Conservation (phyloP, 1,140 invertebrate genomes). For the Drosophila arizonae region DNA sequence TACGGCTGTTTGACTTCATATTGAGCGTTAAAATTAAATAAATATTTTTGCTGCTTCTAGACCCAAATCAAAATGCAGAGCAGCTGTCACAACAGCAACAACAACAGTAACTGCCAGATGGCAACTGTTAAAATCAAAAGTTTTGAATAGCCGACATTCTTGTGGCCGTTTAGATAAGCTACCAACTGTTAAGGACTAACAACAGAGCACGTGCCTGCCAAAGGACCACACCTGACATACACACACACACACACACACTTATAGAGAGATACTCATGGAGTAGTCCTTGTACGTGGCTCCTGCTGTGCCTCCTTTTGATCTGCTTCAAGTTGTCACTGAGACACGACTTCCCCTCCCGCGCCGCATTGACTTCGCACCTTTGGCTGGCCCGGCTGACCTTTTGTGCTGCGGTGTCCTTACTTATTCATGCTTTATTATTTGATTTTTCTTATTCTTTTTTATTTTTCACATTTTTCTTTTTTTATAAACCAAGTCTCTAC, state of each 20-base stretch:
- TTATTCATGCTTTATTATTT: constrained; percentile 41
- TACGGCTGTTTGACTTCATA: neutral
- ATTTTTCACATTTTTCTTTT: neutral
- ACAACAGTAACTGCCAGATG: constrained; percentile 13
- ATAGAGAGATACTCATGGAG: neutral
- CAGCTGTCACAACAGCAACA: constrained; percentile 58
- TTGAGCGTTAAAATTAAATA: constrained; percentile 63
- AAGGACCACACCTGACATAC: neutral
- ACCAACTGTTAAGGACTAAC: constrained; percentile 11
- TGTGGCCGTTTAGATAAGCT: constrained; percentile 45
- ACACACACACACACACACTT: neutral
- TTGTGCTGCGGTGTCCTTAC: constrained; percentile 27
- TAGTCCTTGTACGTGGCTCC: neutral
- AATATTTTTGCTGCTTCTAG: constrained; percentile 56
- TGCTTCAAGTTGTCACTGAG: constrained; percentile 18
- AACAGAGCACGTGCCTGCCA: constrained; percentile 35
- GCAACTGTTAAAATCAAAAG: constrained; percentile 48
- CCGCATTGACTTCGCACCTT: constrained; percentile 36
- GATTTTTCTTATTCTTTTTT: constrained; percentile 17
- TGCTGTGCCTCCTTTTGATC: constrained; percentile 16
- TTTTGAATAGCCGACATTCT: constrained; percentile 32
- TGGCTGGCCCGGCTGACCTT: constrained; percentile 33
- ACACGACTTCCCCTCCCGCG: neutral
- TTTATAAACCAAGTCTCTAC: constrained; percentile 1
- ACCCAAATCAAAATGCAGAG: constrained; percentile 70